phyloP scores from a whole-genome alignment of 2,113 vertebrate genomes.

The Dipodomys merriami region DNA sequence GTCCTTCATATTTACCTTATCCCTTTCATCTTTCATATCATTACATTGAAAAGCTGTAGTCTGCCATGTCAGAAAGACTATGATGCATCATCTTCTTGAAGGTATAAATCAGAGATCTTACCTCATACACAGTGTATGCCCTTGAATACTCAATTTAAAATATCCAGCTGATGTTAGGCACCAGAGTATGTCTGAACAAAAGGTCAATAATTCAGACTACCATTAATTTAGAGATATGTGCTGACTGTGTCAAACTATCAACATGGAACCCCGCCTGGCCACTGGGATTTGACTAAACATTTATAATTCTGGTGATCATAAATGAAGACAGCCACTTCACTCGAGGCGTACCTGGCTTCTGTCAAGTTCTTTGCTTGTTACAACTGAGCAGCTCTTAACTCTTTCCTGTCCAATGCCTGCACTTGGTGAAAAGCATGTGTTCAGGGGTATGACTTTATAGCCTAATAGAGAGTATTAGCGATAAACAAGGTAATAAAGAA shows the following conservation, averaged over 20 bases:
- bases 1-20: conserved; percentile 72
- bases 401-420: not conserved
- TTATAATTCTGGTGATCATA: not conserved
- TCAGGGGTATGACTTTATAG: not conserved
- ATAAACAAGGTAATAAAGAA: conserved; percentile 31
- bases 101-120: conserved; percentile 76
- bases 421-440: conserved; percentile 17
- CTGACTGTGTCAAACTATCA: conserved; percentile 21
- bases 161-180: conserved; percentile 11
- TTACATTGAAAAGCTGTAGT: conserved; percentile 67
- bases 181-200: conserved; percentile 1
- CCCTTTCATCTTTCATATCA: conserved; percentile 77
- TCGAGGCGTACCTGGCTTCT: not conserved
- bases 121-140: not conserved
- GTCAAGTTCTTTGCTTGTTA: not conserved
- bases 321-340: conserved; percentile 10
- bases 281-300: conserved; percentile 42
- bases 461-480: not conserved
- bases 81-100: conserved; percentile 76
- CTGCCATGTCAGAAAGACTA: conserved; percentile 72
- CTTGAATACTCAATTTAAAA: conserved; percentile 68
- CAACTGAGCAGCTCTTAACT: conserved; percentile 26
- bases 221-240: conserved; percentile 18
- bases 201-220: conserved; percentile 17
- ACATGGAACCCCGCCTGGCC: not conserved